Conservation (phyloP, 2,888 invertebrate species). For the Drosophila cyrtoloma region DNA sequence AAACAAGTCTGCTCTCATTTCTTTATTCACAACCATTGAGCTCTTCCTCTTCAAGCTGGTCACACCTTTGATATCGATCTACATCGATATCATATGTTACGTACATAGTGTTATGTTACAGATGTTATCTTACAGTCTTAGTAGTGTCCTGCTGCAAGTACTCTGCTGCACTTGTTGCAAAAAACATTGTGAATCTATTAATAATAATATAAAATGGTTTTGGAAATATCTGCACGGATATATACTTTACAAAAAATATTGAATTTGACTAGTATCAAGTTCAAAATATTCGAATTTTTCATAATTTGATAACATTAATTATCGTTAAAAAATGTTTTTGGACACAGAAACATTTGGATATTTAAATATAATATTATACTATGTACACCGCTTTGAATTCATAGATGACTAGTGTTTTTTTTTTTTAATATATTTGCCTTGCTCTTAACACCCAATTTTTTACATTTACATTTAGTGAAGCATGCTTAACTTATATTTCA, state of each 20-base stretch:
- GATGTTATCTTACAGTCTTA: background rate
- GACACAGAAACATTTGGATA: background rate
- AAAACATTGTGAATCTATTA: background rate
- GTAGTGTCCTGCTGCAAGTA: background rate
- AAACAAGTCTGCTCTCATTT: too few species aligned
- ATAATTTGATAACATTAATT: background rate
- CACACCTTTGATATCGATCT: background rate
- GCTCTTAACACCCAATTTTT: too few species aligned
- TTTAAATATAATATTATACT: too few species aligned
- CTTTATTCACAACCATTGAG: too few species aligned
- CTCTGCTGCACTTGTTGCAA: too few species aligned
- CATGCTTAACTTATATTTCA: background rate
- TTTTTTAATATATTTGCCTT: background rate
- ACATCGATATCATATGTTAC: background rate
- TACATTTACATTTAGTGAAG: background rate
- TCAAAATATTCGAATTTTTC: background rate
- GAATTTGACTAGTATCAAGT: background rate
- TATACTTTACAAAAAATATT: background rate
- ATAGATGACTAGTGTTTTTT: background rate
- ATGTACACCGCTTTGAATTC: background rate
- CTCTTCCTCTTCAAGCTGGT: background rate
- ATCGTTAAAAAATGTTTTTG: background rate
- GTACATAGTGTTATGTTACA: background rate
- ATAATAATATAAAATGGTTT: background rate
- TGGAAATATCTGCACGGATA: background rate